Evolutionary conservation across 2,113 vertebrate species (phyloP).

Genomic region (crab-eating macaque (Macaca fascicularis)): T2T-MFA8v1.1 NC_088377.1:3630501-3631000

Average conservation of each 20-base stretch:
- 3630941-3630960: accelerated
- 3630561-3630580: not conserved
- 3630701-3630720: not conserved
- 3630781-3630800: not conserved
- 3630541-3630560: not conserved
- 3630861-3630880: not conserved
- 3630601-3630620: accelerated
- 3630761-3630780: not conserved
- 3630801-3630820: not conserved
- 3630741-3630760: not conserved
- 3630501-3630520: not conserved
- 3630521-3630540: not conserved
- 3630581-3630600: accelerated
- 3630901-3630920: accelerated
- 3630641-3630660: not conserved
- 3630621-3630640: not conserved
- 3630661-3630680: accelerated
- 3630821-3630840: no score
- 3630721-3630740: not conserved
- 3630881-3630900: accelerated
- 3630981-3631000: not conserved
- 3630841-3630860: not conserved
- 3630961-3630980: no score
- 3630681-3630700: not conserved
- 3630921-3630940: not conserved